These are phyloP conservation scores for Alexandromys oeconomus DNA, from an alignment of 2,797 vertebrate genomes.

Conservation along the genomic window DNA sequence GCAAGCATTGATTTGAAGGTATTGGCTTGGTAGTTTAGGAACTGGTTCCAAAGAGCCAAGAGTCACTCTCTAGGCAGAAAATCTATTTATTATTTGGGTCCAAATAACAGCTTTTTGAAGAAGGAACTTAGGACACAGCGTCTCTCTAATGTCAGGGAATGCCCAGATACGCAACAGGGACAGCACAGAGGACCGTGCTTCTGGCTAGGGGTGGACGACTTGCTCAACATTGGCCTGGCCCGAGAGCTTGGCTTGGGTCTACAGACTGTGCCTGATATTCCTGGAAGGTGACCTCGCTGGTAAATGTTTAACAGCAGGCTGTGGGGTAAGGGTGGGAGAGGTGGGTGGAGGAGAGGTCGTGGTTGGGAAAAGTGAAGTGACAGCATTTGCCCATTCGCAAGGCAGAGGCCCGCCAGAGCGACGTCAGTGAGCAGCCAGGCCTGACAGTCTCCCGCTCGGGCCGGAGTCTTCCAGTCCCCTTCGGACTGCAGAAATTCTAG, in stretches of 20 bases:
- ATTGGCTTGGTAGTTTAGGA: background rate
- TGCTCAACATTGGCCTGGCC: too few relatives aligned
- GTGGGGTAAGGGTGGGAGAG: background rate
- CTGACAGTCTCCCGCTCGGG: background rate
- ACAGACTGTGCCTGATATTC: background rate
- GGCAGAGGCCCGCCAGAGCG: background rate
- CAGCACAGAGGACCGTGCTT: background rate
- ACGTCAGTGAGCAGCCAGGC: background rate
- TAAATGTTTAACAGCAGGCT: conserved; percentile 25
- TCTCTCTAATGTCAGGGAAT: background rate
- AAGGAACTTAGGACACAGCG: background rate
- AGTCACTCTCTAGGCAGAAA: background rate
- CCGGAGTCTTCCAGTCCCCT: background rate
- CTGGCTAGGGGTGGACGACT: background rate
- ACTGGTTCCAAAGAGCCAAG: background rate
- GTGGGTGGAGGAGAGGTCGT: background rate
- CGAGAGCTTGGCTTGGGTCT: background rate
- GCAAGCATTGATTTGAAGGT: background rate
- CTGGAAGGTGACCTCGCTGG: background rate
- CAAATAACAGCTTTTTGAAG: background rate
- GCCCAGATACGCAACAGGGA: background rate
- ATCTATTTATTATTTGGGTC: conserved; percentile 17
- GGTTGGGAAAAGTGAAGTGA: background rate
- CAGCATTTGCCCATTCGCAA: background rate
- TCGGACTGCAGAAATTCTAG: background rate